Percentiles rank a stretch among this genome's conserved stretches.
Conservation (phyloP, 2,113 vertebrate species). For the Glaucidium brasilianum region DNA sequence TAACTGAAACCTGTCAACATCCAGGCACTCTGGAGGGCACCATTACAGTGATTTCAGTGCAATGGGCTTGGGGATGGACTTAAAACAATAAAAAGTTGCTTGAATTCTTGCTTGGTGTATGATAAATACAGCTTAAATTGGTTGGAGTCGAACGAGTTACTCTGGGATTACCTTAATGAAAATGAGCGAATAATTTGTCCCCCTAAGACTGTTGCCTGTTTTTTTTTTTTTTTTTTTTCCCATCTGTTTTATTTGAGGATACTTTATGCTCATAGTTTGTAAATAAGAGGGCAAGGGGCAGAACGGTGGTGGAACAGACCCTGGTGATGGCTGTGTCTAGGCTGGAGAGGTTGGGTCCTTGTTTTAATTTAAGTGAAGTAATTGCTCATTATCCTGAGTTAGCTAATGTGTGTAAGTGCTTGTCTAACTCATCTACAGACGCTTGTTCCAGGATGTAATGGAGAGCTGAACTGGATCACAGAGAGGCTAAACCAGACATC, state of each 20-base stretch:
- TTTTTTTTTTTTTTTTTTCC: not conserved
- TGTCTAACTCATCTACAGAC: not conserved
- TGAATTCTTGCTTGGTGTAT: not conserved
- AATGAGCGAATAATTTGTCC: not conserved
- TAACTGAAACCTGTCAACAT: not conserved
- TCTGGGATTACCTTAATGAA: not conserved
- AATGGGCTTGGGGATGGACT: not conserved
- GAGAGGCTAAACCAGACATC: not conserved
- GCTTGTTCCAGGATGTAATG: not conserved
- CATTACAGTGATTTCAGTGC: not conserved
- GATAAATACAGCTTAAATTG: not conserved
- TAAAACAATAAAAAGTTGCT: not conserved
- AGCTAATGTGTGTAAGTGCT: not conserved
- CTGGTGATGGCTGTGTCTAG: no score
- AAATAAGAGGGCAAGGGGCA: not conserved
- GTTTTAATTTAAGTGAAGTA: not conserved
- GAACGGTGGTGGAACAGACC: accelerated
- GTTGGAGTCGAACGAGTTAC: not conserved
- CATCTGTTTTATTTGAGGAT: not conserved
- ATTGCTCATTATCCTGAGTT: not conserved
- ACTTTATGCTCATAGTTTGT: not conserved
- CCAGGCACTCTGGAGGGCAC: not conserved
- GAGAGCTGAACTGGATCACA: not conserved
- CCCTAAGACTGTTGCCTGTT: not conserved
- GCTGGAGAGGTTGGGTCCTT: not conserved